Evolutionary conservation across 2,888 invertebrate species (phyloP).

Genomic region (Drosophila colorata): DNA sequence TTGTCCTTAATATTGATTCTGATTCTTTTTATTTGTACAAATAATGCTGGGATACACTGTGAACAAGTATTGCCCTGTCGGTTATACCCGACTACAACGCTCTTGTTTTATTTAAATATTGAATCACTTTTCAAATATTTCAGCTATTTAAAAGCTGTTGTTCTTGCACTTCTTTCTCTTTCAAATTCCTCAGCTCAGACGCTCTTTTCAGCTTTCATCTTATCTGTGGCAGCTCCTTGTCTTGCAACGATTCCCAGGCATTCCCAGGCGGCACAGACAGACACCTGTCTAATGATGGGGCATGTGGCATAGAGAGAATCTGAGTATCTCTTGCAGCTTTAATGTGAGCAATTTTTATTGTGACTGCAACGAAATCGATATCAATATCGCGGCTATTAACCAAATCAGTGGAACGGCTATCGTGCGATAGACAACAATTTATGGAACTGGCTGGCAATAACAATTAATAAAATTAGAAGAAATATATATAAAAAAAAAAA

Average conservation of each 20-base stretch:
- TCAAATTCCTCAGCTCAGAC: slow-evolving; percentile 12
- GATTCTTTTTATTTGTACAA: too few relatives aligned
- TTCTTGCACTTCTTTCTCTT: slow-evolving; percentile 4
- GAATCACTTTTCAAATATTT: slow-evolving; percentile 3
- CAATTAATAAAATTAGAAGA: slow-evolving; percentile 80
- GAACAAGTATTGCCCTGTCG: too few relatives aligned
- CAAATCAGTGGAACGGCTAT: slow-evolving; percentile 74
- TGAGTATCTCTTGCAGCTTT: slow-evolving; percentile 23
- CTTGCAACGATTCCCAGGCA: slow-evolving; percentile 26
- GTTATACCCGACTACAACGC: too few relatives aligned
- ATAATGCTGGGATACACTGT: too few relatives aligned
- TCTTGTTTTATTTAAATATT: neutral
- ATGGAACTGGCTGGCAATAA: slow-evolving; percentile 79
- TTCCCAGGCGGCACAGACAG: slow-evolving; percentile 2
- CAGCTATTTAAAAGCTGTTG: slow-evolving; percentile 5
- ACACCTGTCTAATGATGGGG: slow-evolving; percentile 35
- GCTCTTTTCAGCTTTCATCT: slow-evolving; percentile 16
- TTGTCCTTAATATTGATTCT: too few relatives aligned
- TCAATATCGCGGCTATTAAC: slow-evolving; percentile 73
- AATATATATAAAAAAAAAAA: slow-evolving; percentile 32
- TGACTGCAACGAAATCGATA: slow-evolving; percentile 71
- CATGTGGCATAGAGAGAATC: slow-evolving; percentile 4
- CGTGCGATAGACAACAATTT: slow-evolving; percentile 65
- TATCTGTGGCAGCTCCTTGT: slow-evolving; percentile 45
- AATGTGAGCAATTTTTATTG: slow-evolving; percentile 76